Evolutionary conservation across 1,140 invertebrate species (phyloP).

Genomic region (Physella acuta): DNA sequence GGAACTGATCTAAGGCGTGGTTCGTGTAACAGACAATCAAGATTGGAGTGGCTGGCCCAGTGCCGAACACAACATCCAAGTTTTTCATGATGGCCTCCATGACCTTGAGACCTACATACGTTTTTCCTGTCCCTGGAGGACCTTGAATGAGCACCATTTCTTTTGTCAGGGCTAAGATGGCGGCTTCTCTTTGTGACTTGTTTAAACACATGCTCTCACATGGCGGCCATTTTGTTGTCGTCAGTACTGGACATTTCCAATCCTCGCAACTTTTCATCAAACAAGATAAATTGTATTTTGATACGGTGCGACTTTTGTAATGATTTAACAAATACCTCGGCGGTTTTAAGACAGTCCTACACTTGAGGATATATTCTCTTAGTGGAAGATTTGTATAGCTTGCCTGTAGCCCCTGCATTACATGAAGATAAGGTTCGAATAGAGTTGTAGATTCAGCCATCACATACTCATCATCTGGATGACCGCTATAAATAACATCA

Average conservation of each 20-base stretch:
- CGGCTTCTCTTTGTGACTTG: conserved; percentile 48
- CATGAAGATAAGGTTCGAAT: conserved; percentile 63
- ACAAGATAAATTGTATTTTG: conserved; percentile 21
- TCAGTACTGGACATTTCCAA: neutral
- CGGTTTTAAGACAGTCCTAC: conserved; percentile 36
- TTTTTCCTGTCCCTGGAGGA: conserved; percentile 35
- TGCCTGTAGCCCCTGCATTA: conserved; percentile 57
- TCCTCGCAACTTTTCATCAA: neutral
- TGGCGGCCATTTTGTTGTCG: conserved; percentile 10
- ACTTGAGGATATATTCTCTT: conserved; percentile 48
- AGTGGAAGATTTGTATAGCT: conserved; percentile 58
- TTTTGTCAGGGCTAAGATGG: conserved; percentile 60
- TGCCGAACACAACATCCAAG: conserved; percentile 16
- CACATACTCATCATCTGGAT: conserved; percentile 36
- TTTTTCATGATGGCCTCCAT: conserved; percentile 55
- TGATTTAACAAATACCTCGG: conserved; percentile 41
- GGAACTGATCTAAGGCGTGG: conserved; percentile 59
- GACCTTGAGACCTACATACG: conserved; percentile 57
- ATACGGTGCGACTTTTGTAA: neutral
- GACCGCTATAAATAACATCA: conserved; percentile 7
- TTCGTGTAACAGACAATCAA: conserved; percentile 83
- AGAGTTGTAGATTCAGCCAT: conserved; percentile 64
- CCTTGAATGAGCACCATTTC: conserved; percentile 74
- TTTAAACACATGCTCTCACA: conserved; percentile 16
- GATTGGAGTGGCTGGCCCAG: conserved; percentile 64